Conservation (phyloP, 2,113 vertebrate species). For the Epinephelus moara region DNA sequence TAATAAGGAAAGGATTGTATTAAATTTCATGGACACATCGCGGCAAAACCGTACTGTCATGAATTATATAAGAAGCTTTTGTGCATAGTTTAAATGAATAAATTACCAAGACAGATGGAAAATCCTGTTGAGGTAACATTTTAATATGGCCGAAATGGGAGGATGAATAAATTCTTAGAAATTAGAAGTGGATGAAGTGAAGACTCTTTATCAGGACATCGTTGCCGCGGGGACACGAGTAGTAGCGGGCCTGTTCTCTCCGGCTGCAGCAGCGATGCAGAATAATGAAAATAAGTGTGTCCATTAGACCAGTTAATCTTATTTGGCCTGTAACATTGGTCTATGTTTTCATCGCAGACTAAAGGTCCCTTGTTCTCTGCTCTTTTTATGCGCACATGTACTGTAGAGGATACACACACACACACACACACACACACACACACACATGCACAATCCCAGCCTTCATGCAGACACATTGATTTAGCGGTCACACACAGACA, state of each 20-base stretch:
- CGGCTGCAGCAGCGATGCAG: conserved; percentile 65
- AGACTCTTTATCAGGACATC: conserved; percentile 40
- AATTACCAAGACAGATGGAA: conserved; percentile 29
- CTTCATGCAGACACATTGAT: conserved; percentile 73
- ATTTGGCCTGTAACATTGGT: conserved; percentile 75
- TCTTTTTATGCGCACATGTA: conserved; percentile 69
- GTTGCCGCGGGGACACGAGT: conserved; percentile 26
- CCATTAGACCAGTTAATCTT: conserved; percentile 80
- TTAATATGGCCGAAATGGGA: conserved; percentile 28
- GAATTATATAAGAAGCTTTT: conserved; percentile 19
- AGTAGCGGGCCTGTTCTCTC: conserved; percentile 45
- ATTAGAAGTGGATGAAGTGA: conserved; percentile 47
- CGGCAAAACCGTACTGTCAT: background rate
- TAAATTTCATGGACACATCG: conserved; percentile 39
- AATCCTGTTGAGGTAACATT: conserved; percentile 30
- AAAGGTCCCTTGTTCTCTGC: conserved; percentile 75
- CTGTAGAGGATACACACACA: conserved; percentile 55
- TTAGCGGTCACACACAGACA: conserved; percentile 71
- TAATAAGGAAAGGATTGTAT: conserved; percentile 35
- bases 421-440: background rate
- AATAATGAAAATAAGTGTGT: conserved; percentile 84
- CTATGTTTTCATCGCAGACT: conserved; percentile 74
- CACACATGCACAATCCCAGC: conserved; percentile 64
- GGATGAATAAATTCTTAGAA: conserved; percentile 50
- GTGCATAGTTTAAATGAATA: conserved; percentile 18